phyloP scores from a whole-genome alignment of 53 echinoderm and acorn worm species.

The Crossaster papposus region DNA sequence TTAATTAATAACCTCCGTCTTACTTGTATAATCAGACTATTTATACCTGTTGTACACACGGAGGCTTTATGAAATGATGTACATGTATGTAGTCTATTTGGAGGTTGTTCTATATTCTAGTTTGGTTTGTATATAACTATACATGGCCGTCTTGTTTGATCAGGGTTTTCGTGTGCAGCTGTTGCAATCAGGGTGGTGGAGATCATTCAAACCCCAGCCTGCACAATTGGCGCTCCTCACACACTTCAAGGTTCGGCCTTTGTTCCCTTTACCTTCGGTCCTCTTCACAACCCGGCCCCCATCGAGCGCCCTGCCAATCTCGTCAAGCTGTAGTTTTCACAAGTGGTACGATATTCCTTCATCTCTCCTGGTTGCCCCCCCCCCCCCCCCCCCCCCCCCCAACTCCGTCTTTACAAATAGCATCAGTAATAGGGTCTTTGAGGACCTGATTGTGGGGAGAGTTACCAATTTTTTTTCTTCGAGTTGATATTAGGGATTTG shows the following conservation, averaged over 20 bases:
- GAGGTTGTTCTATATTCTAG: not conserved
- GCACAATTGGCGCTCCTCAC: slow-evolving; percentile 65
- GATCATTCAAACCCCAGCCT: slow-evolving; percentile 35
- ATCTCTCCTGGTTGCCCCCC: not conserved
- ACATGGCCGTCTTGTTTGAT: slow-evolving; percentile 55
- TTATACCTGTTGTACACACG: not conserved
- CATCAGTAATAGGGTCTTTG: not conserved
- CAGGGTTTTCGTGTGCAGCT: slow-evolving; percentile 60
- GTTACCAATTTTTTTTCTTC: not conserved
- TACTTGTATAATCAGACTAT: too few relatives aligned
- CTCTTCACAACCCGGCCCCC: slow-evolving; percentile 10
- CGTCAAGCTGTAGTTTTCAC: slow-evolving; percentile 43
- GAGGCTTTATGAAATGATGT: not conserved
- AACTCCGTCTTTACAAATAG: not conserved
- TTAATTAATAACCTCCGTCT: too few relatives aligned
- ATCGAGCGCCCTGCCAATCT: slow-evolving; percentile 51
- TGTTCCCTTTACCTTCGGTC: slow-evolving; percentile 59
- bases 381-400: not conserved
- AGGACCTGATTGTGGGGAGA: not conserved
- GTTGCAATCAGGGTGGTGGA: slow-evolving; percentile 33
- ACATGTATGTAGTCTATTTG: not conserved
- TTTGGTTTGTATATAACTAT: not conserved
- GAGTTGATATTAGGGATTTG: too few relatives aligned
- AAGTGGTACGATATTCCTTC: slow-evolving; percentile 22
- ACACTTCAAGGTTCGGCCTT: slow-evolving; percentile 72